phyloP scores from a whole-genome alignment of 2,888 invertebrate species.

The Oeneis ivallda region DNA sequence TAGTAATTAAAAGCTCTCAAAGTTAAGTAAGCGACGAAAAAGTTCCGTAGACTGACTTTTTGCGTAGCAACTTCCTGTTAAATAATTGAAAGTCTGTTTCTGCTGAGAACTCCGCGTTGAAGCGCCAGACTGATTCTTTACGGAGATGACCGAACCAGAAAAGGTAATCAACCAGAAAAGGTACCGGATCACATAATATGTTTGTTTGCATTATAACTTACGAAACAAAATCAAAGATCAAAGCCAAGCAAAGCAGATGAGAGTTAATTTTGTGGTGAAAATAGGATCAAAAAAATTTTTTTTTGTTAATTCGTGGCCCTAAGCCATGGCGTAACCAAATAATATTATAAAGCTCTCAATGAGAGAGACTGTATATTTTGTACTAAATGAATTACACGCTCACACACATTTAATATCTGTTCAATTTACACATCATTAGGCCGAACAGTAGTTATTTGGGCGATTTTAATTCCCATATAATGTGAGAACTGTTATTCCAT shows the following conservation, averaged over 20 bases:
- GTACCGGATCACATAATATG: too few relatives aligned
- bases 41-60: slow-evolving; percentile 37
- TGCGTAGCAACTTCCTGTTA: slow-evolving; percentile 23
- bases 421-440: slow-evolving; percentile 21
- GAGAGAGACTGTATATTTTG: neutral
- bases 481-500: slow-evolving; percentile 13
- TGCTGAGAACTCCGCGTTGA: neutral
- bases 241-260: too few relatives aligned
- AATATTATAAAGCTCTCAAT: neutral
- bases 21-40: slow-evolving; percentile 45
- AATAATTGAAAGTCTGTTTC: slow-evolving; percentile 14
- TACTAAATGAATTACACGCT: slow-evolving; percentile 6
- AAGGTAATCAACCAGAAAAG: too few relatives aligned
- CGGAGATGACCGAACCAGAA: too few relatives aligned
- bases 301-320: too few relatives aligned
- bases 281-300: too few relatives aligned
- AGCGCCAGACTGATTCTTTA: too few relatives aligned
- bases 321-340: neutral
- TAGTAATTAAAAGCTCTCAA: slow-evolving; percentile 45
- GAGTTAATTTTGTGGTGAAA: too few relatives aligned
- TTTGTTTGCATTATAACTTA: too few relatives aligned
- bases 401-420: slow-evolving; percentile 16
- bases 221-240: too few relatives aligned
- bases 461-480: slow-evolving; percentile 16
- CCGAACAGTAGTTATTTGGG: slow-evolving; percentile 17